phyloP scores from a whole-genome alignment of 2,797 vertebrate species.

The Enteromius trimaculatus region DNA sequence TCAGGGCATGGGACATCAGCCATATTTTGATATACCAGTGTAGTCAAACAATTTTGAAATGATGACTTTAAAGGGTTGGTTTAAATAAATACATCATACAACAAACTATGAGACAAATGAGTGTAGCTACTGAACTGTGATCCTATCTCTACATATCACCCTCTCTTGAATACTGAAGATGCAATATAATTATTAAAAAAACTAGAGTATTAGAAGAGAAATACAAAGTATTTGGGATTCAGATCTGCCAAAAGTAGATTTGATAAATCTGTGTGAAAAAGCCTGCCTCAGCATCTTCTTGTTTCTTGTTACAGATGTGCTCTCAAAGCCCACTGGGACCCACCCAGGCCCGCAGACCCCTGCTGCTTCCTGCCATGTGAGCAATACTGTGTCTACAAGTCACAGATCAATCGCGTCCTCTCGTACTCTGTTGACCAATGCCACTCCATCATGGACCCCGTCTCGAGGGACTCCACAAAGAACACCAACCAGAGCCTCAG shows the following conservation, averaged over 20 bases:
- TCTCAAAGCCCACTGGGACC: constrained; percentile 61
- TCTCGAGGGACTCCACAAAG: constrained; percentile 47
- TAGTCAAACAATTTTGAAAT: neutral
- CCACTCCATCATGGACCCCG: constrained; percentile 44
- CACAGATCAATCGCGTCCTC: constrained; percentile 41
- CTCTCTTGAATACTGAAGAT: neutral
- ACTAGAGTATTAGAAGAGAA: neutral
- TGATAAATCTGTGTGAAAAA: constrained; percentile 1
- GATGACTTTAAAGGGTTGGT: neutral
- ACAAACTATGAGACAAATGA: neutral
- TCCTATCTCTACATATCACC: neutral
- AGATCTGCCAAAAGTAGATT: neutral
- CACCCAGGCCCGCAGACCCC: constrained; percentile 61
- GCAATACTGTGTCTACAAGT: constrained; percentile 53
- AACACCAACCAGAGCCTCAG: constrained; percentile 24
- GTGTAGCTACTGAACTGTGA: neutral
- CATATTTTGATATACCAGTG: neutral
- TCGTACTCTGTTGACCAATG: constrained; percentile 32
- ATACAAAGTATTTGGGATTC: neutral
- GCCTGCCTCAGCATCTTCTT: constrained; percentile 61
- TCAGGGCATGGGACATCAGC: neutral
- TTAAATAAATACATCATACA: neutral
- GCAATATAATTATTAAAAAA: neutral
- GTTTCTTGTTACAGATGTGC: constrained; percentile 69
- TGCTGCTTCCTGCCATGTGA: constrained; percentile 53